A percentile compares a stretch with the other conserved stretches of the same genome.
Conservation (phyloP, 2,888 invertebrate species). For the Sipha maydis region DNA sequence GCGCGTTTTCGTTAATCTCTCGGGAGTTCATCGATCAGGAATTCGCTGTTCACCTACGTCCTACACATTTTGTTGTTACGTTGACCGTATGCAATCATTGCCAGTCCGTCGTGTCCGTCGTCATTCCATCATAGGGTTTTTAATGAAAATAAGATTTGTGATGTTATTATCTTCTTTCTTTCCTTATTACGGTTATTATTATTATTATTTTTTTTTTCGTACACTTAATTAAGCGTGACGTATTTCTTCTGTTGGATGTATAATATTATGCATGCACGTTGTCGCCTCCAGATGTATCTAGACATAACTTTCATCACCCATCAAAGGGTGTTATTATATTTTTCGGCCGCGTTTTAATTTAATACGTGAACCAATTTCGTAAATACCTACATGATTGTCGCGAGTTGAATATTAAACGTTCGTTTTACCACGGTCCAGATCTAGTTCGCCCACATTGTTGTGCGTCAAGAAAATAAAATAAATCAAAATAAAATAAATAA, state of each 20-base stretch:
- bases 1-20: neutral
- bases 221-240: neutral
- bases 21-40: neutral
- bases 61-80: neutral
- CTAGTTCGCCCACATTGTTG: conserved; percentile 46
- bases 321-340: conserved; percentile 43
- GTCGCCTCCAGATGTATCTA: conserved; percentile 27
- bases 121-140: neutral
- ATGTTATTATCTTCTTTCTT: neutral
- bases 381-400: conserved; percentile 45
- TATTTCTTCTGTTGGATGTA: neutral
- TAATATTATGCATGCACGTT: neutral
- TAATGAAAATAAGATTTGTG: neutral
- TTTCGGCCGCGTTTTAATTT: conserved; percentile 41
- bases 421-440: conserved; percentile 10
- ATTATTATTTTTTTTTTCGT: neutral
- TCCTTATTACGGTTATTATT: neutral
- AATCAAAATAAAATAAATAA: neutral
- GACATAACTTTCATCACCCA: conserved; percentile 46
- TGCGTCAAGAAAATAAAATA: neutral
- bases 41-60: neutral
- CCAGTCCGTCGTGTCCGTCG: neutral
- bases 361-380: conserved; percentile 48
- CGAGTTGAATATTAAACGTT: conserved; percentile 38
- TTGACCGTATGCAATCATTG: neutral